Percentiles rank a stretch among this genome's conserved stretches.
Conservation (phyloP, 2,888 invertebrate genomes). For the Tyria jacobaeae region DNA sequence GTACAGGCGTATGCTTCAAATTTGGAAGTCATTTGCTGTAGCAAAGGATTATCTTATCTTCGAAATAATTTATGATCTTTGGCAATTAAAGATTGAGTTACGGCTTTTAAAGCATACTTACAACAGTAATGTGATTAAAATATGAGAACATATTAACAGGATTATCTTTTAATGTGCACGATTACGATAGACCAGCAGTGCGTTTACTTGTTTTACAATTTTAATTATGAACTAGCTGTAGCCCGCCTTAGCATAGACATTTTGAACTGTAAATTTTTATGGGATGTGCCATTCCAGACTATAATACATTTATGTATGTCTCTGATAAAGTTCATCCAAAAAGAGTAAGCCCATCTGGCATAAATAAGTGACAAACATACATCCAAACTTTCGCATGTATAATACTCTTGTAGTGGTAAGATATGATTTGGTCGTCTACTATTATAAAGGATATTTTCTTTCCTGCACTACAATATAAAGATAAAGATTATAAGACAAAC, state of each 20-base stretch:
- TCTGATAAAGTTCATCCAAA: too few relatives aligned
- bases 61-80: conserved; percentile 20
- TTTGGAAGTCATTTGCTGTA: conserved; percentile 28
- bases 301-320: too few relatives aligned
- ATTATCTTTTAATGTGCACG: not conserved
- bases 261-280: too few relatives aligned
- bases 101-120: conserved; percentile 14
- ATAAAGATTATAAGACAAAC: conserved; percentile 19
- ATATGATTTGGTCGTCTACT: too few relatives aligned
- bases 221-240: not conserved
- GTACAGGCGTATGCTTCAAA: conserved; percentile 36
- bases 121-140: conserved; percentile 12
- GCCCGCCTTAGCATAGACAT: too few relatives aligned
- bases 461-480: not conserved
- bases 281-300: too few relatives aligned
- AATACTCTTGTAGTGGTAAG: too few relatives aligned
- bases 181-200: not conserved
- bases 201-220: too few relatives aligned
- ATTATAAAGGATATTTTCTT: not conserved
- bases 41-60: conserved; percentile 34
- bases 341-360: too few relatives aligned
- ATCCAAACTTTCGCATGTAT: too few relatives aligned
- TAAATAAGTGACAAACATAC: too few relatives aligned
- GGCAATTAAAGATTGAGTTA: conserved; percentile 19
- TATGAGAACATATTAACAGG: conserved; percentile 16